These are phyloP conservation scores for Drosophila nigricruria DNA, from an alignment of 2,888 invertebrate genomes.

Conservation along the genomic window DNA sequence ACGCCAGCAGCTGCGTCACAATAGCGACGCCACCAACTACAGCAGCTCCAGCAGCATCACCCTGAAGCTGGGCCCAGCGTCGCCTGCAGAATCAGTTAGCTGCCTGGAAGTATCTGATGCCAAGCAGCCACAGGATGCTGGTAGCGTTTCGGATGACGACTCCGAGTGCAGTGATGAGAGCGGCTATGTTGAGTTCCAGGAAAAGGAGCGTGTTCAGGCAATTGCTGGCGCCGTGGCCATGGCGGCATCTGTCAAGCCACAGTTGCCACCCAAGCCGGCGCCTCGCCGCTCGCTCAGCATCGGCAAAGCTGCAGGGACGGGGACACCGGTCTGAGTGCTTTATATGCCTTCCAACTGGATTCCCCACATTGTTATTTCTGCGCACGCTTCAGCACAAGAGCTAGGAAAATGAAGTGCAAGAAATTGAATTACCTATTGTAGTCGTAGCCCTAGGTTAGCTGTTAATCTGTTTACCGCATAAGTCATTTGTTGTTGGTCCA, in stretches of 20 bases:
- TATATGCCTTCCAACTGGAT: conserved; percentile 56
- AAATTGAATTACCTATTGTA: conserved; percentile 65
- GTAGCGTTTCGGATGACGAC: conserved; percentile 84
- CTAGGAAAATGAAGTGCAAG: conserved; percentile 52
- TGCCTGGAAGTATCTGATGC: conserved; percentile 42
- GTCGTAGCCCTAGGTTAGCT: conserved; percentile 47
- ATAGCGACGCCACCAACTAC: conserved; percentile 80
- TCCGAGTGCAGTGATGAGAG: conserved; percentile 96
- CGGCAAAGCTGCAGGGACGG: conserved; percentile 37
- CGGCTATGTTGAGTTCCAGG: conserved; percentile 93
- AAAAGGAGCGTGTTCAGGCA: conserved; percentile 76
- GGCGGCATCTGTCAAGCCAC: conserved; percentile 41
- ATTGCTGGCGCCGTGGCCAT: conserved; percentile 21
- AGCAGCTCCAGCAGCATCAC: conserved; percentile 83
- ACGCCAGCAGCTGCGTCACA: conserved; percentile 71
- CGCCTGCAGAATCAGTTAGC: conserved; percentile 67
- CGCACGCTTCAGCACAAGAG: conserved; percentile 54
- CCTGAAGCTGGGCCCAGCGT: conserved; percentile 72
- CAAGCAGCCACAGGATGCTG: conserved; percentile 32
- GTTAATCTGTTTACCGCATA: conserved; percentile 54
- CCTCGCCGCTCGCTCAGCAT: conserved; percentile 70
- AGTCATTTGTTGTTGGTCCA: conserved; percentile 71
- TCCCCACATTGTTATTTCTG: conserved; percentile 70
- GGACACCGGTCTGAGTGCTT: conserved; percentile 61
- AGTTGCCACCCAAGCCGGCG: conserved; percentile 77